Percentiles rank a stretch among this genome's conserved stretches.
Conservation (phyloP, 2,888 invertebrate genomes). For the Drosophila barbarae region DNA sequence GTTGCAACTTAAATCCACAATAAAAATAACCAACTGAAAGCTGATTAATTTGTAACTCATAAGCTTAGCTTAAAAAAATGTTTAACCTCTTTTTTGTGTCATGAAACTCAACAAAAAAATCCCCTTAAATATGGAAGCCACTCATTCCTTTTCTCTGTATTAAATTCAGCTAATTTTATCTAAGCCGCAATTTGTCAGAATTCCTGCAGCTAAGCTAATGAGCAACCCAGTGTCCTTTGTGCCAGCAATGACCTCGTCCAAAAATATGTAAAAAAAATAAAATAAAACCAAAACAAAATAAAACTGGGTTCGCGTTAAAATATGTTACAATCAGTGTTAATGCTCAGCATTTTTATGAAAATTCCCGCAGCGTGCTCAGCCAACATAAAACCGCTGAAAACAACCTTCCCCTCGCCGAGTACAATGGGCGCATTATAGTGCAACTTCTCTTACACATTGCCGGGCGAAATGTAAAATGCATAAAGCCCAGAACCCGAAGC, state of each 20-base stretch:
- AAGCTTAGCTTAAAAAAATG: background rate
- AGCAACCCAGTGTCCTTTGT: constrained; percentile 40
- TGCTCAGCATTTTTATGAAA: constrained; percentile 68
- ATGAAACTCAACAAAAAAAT: background rate
- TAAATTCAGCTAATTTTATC: constrained; percentile 33
- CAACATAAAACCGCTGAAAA: constrained; percentile 36
- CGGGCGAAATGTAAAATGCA: constrained; percentile 35
- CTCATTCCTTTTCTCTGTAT: background rate
- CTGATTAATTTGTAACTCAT: background rate
- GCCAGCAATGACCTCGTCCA: constrained; percentile 18
- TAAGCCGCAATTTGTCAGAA: constrained; percentile 36
- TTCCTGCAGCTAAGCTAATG: constrained; percentile 43
- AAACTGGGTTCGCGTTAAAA: constrained; percentile 55
- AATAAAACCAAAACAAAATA: constrained; percentile 31
- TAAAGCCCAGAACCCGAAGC: constrained; percentile 36
- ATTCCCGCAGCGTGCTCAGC: constrained; percentile 47
- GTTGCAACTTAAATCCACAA: background rate
- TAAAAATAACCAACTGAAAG: background rate
- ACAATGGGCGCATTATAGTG: constrained; percentile 56
- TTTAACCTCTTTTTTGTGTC: background rate
- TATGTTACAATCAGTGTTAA: constrained; percentile 72
- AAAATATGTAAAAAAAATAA: background rate
- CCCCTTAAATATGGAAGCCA: background rate
- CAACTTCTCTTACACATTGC: constrained; percentile 27
- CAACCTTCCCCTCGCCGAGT: constrained; percentile 30